These are phyloP conservation scores for Nibea coibor DNA, from an alignment of 2,113 vertebrate species.

Conservation along the genomic window DNA sequence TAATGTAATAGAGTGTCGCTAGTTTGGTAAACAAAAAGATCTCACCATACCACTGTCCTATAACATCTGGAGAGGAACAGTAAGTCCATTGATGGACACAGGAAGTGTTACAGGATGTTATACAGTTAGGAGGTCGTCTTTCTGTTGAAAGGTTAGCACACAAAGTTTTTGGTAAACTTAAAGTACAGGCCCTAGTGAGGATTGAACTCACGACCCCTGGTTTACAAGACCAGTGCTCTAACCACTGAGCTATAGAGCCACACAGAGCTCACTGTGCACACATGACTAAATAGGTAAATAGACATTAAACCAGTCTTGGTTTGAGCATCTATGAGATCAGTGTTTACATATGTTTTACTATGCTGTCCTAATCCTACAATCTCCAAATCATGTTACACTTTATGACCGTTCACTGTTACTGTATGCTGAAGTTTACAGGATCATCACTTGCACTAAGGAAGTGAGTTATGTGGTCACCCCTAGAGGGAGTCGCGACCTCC, in stretches of 20 bases:
- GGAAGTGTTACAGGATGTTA: too few relatives aligned
- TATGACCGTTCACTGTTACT: neutral
- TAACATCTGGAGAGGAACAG: too few relatives aligned
- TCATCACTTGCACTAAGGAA: neutral
- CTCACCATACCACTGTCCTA: too few relatives aligned
- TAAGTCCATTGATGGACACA: too few relatives aligned
- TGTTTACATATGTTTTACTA: neutral
- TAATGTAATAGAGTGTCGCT: too few relatives aligned
- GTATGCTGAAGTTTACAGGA: neutral
- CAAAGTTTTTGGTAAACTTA: neutral
- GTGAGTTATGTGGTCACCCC: slow-evolving; percentile 4
- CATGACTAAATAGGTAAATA: neutral
- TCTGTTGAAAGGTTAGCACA: too few relatives aligned
- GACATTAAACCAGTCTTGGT: too few relatives aligned
- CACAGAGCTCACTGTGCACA: too few relatives aligned
- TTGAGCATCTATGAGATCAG: neutral
- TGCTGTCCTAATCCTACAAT: slow-evolving; percentile 22
- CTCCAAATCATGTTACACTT: slow-evolving; percentile 41
- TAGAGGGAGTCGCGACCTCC: too few relatives aligned
- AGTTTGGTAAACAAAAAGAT: too few relatives aligned
- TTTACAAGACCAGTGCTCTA: neutral
- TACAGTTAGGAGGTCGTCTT: too few relatives aligned
- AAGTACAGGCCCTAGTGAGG: neutral
- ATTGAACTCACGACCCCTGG: slow-evolving; percentile 1
- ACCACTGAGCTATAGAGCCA: neutral